Evolutionary conservation across 2,113 vertebrate genomes (phyloP).

Genomic region (Pachyramphus minor): DNA sequence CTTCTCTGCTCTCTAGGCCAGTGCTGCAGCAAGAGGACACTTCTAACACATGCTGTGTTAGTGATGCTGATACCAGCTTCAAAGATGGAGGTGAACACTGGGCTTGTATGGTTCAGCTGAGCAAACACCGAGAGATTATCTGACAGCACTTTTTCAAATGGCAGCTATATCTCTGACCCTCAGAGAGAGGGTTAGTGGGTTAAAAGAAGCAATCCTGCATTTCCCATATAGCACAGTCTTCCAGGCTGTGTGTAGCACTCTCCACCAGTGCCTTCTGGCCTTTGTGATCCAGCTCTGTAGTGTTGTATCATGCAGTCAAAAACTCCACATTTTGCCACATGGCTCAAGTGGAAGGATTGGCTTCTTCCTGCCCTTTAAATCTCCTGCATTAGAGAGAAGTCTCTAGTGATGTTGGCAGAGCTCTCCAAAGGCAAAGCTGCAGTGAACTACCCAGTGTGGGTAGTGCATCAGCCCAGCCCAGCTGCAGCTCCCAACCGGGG

Average conservation of each 20-base stretch:
- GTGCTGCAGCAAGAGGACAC: neutral
- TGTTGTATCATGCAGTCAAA: neutral
- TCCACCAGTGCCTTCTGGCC: neutral
- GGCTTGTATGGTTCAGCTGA: neutral
- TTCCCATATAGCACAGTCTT: neutral
- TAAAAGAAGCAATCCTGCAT: neutral
- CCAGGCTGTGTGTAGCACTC: neutral
- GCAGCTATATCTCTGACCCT: neutral
- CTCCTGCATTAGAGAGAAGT: neutral
- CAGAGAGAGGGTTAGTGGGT: neutral
- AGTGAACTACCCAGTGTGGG: neutral
- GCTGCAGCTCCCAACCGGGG: neutral
- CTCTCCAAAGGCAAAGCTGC: neutral
- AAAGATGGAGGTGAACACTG: neutral
- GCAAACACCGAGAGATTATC: neutral
- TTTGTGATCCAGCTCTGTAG: rapidly evolving
- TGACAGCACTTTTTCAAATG: neutral
- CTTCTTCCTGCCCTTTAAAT: neutral
- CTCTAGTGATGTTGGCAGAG: neutral
- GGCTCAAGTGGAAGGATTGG: neutral
- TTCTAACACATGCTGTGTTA: neutral
- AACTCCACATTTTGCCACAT: neutral
- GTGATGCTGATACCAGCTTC: neutral
- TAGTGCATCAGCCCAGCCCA: rapidly evolving
- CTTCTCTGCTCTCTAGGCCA: neutral